Percentiles rank a stretch among this genome's conserved stretches.
phyloP scores from a whole-genome alignment of 2,888 invertebrate species.

The Parthenolecanium corni region DNA sequence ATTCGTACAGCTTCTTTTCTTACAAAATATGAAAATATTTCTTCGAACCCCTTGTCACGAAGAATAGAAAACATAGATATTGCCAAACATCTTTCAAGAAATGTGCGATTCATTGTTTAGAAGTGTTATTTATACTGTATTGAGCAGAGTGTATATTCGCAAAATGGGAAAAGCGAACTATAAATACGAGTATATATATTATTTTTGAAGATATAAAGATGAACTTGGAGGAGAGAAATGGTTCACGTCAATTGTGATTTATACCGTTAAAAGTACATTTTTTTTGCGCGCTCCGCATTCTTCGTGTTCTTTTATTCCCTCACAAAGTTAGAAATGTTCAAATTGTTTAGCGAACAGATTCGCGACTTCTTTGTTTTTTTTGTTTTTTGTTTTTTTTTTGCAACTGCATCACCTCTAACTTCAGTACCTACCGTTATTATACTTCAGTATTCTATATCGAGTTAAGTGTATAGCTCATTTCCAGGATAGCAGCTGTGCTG shows the following conservation, averaged over 20 bases:
- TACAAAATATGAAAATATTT: slow-evolving; percentile 1
- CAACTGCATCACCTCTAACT: too few species aligned
- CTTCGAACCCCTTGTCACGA: slow-evolving; percentile 10
- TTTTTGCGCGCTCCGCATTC: background rate
- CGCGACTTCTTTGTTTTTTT: too few species aligned
- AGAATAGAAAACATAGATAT: slow-evolving; percentile 15
- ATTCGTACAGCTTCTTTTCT: background rate
- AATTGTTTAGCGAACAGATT: too few species aligned
- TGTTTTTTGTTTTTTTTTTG: too few species aligned
- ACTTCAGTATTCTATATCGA: too few species aligned
- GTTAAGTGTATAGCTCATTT: too few species aligned
- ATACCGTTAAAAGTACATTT: slow-evolving; percentile 18
- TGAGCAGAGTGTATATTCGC: slow-evolving; percentile 18
- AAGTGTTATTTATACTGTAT: slow-evolving; percentile 23
- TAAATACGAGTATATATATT: slow-evolving; percentile 23
- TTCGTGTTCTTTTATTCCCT: too few species aligned
- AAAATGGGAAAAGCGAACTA: slow-evolving; percentile 19
- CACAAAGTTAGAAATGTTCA: too few species aligned
- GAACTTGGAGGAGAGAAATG: slow-evolving; percentile 22
- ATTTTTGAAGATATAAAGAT: slow-evolving; percentile 25
- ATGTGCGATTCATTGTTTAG: slow-evolving; percentile 24
- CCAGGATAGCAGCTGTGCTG: too few species aligned
- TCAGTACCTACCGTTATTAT: too few species aligned
- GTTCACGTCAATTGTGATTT: slow-evolving; percentile 22
- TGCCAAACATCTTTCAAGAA: slow-evolving; percentile 23